phyloP scores from a whole-genome alignment of 1,140 invertebrate genomes.

The Anagrus nilaparvatae region DNA sequence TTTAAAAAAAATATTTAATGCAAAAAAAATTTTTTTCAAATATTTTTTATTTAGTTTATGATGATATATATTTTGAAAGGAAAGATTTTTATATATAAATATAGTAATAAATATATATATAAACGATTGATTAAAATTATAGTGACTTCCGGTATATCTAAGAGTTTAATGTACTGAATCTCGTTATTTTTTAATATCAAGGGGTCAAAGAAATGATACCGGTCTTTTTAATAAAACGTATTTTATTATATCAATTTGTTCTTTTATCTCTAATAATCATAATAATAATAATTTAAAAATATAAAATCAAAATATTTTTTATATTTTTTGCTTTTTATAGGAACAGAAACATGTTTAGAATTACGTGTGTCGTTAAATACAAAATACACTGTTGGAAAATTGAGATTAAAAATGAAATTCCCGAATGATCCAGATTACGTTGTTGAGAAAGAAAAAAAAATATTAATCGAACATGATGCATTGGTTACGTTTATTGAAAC shows the following conservation, averaged over 20 bases:
- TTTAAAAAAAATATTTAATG: background rate
- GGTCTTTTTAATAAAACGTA: background rate
- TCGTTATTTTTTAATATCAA: background rate
- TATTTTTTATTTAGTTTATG: background rate
- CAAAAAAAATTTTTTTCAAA: background rate
- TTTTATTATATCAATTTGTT: background rate
- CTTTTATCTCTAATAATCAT: background rate
- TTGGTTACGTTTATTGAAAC: slow-evolving; percentile 44
- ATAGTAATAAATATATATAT: background rate
- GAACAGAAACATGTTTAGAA: slow-evolving; percentile 35
- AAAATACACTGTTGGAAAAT: slow-evolving; percentile 31
- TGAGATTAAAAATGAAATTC: slow-evolving; percentile 43
- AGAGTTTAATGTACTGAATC: slow-evolving; percentile 19
- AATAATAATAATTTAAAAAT: background rate
- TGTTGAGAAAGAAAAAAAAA: slow-evolving; percentile 39
- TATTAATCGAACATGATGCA: slow-evolving; percentile 38
- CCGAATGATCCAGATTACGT: slow-evolving; percentile 42
- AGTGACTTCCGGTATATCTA: slow-evolving; percentile 34
- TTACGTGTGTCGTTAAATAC: slow-evolving; percentile 30
- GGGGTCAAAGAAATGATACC: background rate
- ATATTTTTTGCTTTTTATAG: slow-evolving; percentile 17
- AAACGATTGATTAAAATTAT: slow-evolving; percentile 36
- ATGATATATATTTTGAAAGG: background rate
- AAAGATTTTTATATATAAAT: background rate
- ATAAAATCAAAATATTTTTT: background rate